Conservation (phyloP, 2,888 invertebrate genomes). For the Amphimallon solstitiale region DNA sequence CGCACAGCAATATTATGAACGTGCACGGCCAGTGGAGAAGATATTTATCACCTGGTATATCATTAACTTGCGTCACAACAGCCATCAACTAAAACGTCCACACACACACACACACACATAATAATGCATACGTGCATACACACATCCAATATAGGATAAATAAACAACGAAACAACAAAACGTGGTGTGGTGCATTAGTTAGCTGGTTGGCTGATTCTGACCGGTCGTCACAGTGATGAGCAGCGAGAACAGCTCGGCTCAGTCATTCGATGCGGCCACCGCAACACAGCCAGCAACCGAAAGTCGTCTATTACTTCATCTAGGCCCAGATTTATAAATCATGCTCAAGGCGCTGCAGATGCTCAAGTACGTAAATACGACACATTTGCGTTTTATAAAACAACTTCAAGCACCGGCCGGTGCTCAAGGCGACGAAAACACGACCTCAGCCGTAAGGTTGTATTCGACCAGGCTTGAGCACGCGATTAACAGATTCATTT, state of each 20-base stretch:
- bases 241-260: conserved; percentile 26
- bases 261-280: background rate
- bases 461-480: too few relatives aligned
- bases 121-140: too few relatives aligned
- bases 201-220: conserved; percentile 12
- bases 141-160: conserved; percentile 11
- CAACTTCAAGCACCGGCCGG: too few relatives aligned
- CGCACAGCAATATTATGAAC: background rate
- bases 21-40: conserved; percentile 2
- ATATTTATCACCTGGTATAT: conserved; percentile 28
- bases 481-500: too few relatives aligned
- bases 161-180: conserved; percentile 22
- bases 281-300: conserved; percentile 27
- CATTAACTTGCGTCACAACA: conserved; percentile 29
- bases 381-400: too few relatives aligned
- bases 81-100: conserved; percentile 9
- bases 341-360: too few relatives aligned
- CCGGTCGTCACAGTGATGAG: conserved; percentile 32
- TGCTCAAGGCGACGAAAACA: too few relatives aligned
- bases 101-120: too few relatives aligned
- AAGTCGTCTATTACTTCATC: conserved; percentile 56
- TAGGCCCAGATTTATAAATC: too few relatives aligned
- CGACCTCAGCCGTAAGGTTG: too few relatives aligned
- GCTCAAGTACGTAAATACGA: too few relatives aligned
- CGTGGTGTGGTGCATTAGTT: conserved; percentile 1